Conservation (phyloP, 1,140 invertebrate genomes). For the Globodera rostochiensis region DNA sequence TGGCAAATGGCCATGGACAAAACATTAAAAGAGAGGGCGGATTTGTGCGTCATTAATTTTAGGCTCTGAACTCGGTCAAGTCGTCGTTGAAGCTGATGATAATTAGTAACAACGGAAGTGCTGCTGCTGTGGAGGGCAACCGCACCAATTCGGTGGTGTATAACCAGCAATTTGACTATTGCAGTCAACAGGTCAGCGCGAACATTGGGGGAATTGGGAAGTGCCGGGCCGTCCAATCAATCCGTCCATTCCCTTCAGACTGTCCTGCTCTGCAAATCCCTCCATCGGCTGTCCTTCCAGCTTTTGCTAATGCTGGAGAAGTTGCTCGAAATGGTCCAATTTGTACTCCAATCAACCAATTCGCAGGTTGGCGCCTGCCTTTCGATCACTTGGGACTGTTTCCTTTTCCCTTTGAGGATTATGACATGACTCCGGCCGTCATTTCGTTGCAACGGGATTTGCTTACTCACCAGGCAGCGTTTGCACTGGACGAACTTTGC, state of each 20-base stretch:
- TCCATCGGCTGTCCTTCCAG: constrained; percentile 90
- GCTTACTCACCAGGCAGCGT: constrained; percentile 40
- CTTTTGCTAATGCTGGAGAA: constrained; percentile 84
- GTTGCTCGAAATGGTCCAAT: constrained; percentile 80
- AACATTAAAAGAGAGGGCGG: not conserved
- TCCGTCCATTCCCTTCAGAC: constrained; percentile 53
- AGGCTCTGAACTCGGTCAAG: constrained; percentile 61
- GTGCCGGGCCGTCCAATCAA: not conserved
- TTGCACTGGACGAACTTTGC: constrained; percentile 24
- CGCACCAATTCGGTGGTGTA: not conserved
- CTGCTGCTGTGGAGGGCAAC: not conserved
- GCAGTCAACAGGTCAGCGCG: constrained; percentile 25
- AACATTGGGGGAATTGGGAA: not conserved
- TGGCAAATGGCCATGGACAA: constrained; percentile 3
- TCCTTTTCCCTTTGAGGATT: constrained; percentile 55
- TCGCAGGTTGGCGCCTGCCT: constrained; percentile 48
- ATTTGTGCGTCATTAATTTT: constrained; percentile 34
- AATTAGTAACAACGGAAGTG: constrained; percentile 25
- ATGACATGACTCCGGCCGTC: constrained; percentile 60
- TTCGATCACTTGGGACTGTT: not conserved
- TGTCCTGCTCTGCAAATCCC: constrained; percentile 76
- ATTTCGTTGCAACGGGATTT: constrained; percentile 58
- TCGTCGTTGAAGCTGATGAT: constrained; percentile 58
- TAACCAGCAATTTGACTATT: constrained; percentile 35
- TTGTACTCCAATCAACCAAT: constrained; percentile 49